phyloP scores from a whole-genome alignment of 2,113 vertebrate genomes.

The Lethenteron reissneri region DNA sequence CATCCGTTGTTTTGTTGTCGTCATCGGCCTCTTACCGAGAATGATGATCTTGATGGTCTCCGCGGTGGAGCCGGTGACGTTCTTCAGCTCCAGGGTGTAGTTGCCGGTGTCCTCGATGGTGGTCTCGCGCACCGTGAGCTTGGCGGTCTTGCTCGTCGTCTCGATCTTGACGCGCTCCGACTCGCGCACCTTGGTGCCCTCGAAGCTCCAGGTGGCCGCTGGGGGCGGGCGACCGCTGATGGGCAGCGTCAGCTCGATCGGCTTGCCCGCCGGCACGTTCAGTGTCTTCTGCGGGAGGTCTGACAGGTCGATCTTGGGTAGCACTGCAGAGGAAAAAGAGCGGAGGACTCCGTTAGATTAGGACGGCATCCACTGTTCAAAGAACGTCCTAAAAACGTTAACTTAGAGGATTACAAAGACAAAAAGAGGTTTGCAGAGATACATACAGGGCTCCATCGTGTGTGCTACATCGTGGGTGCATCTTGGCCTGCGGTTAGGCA shows the following conservation, averaged over 20 bases:
- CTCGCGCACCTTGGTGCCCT: conserved; percentile 48
- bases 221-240: conserved; percentile 71
- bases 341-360: neutral
- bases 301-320: conserved; percentile 60
- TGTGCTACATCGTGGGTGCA: too few relatives aligned
- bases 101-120: conserved; percentile 69
- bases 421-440: too few relatives aligned
- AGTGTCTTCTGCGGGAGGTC: conserved; percentile 70
- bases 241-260: conserved; percentile 58
- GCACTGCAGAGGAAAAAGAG: conserved; percentile 28
- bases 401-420: too few relatives aligned
- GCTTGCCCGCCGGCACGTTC: conserved; percentile 58
- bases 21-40: conserved; percentile 44
- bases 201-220: conserved; percentile 57
- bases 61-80: conserved; percentile 39
- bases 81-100: conserved; percentile 71
- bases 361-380: neutral
- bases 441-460: too few relatives aligned
- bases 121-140: conserved; percentile 56
- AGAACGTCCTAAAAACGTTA: neutral
- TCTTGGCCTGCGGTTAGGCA: too few relatives aligned
- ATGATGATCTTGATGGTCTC: conserved; percentile 65
- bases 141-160: conserved; percentile 44
- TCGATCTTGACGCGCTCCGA: conserved; percentile 57
- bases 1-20: too few relatives aligned